Evolutionary conservation across 1,140 invertebrate genomes (phyloP), one percentile per base, ranked within the genome.

Genomic region (Panonychus citri): DNA sequence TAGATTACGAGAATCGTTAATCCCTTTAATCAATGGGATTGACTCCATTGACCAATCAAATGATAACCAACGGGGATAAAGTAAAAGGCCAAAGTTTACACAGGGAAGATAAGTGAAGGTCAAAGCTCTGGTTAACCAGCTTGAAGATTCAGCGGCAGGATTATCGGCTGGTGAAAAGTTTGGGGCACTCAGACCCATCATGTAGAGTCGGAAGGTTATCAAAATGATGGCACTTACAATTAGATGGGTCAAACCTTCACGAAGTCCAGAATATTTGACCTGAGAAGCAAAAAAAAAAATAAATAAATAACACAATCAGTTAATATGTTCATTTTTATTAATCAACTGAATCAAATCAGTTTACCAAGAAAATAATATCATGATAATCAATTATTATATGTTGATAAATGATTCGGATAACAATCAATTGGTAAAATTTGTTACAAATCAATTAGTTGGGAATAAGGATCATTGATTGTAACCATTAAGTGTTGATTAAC

Each of bases 31-130:
- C 54, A 83, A 73, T 1, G 86, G 83, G 61, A 94, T 79, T 1
- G 87, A 79, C 61, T 88, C 86, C 88, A 93, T 93, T 3, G 85
- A 87, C 88, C 88, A 94, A 66, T 94, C 88, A 67, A 90, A 93
- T 66, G 85, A 88, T 28, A 94, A 70, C 49, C 78, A 77, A 60
- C 77, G 76, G 10, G 88, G 88, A 63, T 77, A 85, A 2, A 90
- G 65, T 27, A 94, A 69, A 61, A 94, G 76, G 64, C 77, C 75
- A 58, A 85, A 78, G 68, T 90, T 91, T 61, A 88, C 82, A 5
- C 81, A 79, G 2, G 87, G 87, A 50, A 94, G 75, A 66, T 87
- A 90, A 57, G 79, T 71, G 68, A 91, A 91, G 10, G 87, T 94
- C 53, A 88, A 74, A 24, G 81, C 54, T 49, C 70, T 57, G 4